Evolutionary conservation across 1,140 invertebrate genomes (phyloP).

Genomic region (Aphaenogaster rudis): DNA sequence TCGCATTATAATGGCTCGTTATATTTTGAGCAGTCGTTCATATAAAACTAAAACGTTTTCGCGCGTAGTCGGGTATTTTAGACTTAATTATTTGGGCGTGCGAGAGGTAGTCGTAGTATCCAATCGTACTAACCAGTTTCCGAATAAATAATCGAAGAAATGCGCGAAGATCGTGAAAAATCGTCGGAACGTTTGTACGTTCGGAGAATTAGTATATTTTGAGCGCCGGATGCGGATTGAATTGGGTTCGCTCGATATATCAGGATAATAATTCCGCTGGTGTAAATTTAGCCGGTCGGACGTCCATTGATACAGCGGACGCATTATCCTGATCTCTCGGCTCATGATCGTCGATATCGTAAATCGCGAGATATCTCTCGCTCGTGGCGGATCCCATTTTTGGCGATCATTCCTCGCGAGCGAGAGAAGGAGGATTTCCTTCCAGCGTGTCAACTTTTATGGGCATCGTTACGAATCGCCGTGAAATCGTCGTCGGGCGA

Average conservation of each 20-base stretch:
- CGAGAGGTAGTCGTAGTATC: no score
- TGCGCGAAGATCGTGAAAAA: background rate
- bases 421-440: constrained; percentile 1
- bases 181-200: background rate
- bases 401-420: constrained; percentile 31
- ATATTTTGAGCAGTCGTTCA: background rate
- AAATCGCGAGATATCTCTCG: constrained; percentile 58
- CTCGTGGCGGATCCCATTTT: constrained; percentile 59
- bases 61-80: background rate
- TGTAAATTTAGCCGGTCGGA: background rate
- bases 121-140: background rate
- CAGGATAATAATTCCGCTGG: constrained; percentile 39
- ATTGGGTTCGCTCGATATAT: constrained; percentile 21
- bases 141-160: constrained; percentile 2
- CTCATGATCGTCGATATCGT: constrained; percentile 59
- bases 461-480: constrained; percentile 75
- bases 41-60: background rate
- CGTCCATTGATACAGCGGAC: background rate
- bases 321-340: background rate
- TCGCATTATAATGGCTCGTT: background rate
- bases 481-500: constrained; percentile 66
- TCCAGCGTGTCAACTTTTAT: constrained; percentile 64
- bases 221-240: constrained; percentile 9
- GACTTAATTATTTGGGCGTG: background rate
- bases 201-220: constrained; percentile 41